These are phyloP conservation scores for Muscicapa striata DNA, from an alignment of 2,797 vertebrate species.

Conservation along the genomic window DNA sequence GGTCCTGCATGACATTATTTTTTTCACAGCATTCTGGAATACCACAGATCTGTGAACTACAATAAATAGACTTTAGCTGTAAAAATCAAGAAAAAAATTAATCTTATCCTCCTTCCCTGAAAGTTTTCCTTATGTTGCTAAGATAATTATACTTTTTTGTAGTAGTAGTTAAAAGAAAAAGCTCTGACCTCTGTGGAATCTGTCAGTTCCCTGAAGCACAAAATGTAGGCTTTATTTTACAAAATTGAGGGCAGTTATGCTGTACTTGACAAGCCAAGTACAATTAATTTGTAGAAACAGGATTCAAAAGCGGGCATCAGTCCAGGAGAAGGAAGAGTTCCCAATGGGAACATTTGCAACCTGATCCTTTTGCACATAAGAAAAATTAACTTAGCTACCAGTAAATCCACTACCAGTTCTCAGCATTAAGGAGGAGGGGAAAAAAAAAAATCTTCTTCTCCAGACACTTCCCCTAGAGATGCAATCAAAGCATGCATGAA, in stretches of 20 bases:
- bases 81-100: neutral
- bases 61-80: neutral
- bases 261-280: neutral
- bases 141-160: neutral
- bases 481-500: neutral
- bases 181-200: neutral
- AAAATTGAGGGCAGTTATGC: neutral
- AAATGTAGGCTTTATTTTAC: conserved; percentile 13
- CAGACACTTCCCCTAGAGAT: neutral
- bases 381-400: conserved; percentile 7
- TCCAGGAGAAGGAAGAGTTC: conserved; percentile 10
- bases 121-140: neutral
- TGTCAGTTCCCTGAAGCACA: neutral
- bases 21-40: neutral
- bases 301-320: neutral
- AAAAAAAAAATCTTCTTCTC: neutral
- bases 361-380: neutral
- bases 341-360: conserved; percentile 27
- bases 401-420: neutral
- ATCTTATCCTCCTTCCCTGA: neutral
- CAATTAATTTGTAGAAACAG: conserved; percentile 23
- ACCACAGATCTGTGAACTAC: neutral
- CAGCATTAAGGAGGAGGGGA: neutral
- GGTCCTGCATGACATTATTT: neutral
- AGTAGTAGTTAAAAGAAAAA: neutral